Conservation (phyloP, 2,888 invertebrate species). For the Tenthredo mesomela region DNA sequence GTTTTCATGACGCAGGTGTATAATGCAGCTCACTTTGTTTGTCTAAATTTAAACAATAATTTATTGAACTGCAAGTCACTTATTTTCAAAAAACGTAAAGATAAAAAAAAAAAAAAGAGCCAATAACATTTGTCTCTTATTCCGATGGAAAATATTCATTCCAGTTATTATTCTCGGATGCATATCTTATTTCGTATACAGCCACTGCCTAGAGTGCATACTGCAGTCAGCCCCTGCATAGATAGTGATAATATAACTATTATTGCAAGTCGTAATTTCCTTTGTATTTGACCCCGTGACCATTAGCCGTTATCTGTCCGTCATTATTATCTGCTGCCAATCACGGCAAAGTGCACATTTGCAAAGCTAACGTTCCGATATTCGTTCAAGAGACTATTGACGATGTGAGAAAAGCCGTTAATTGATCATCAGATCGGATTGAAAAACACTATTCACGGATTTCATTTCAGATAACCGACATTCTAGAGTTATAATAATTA, state of each 20-base stretch:
- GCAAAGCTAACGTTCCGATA: not conserved
- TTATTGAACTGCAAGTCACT: not conserved
- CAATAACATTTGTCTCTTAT: not conserved
- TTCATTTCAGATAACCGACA: no score
- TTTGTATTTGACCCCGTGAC: constrained; percentile 21
- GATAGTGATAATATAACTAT: not conserved
- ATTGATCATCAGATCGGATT: not conserved
- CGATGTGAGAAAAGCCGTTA: not conserved
- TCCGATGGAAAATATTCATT: not conserved
- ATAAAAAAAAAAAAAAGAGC: not conserved
- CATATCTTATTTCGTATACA: not conserved
- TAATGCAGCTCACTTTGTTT: not conserved
- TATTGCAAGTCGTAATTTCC: constrained; percentile 1
- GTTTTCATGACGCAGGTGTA: not conserved
- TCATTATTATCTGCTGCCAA: not conserved
- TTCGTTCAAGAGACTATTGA: not conserved
- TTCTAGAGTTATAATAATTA: not conserved
- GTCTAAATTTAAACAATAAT: not conserved
- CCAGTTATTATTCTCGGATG: not conserved
- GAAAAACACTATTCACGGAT: not conserved
- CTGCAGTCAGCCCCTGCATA: constrained; percentile 6
- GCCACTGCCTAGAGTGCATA: not conserved
- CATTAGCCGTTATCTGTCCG: constrained; percentile 27
- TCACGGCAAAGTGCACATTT: not conserved
- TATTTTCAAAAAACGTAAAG: not conserved